Conservation (phyloP, 2,113 vertebrate species). For the Scolopax mira region DNA sequence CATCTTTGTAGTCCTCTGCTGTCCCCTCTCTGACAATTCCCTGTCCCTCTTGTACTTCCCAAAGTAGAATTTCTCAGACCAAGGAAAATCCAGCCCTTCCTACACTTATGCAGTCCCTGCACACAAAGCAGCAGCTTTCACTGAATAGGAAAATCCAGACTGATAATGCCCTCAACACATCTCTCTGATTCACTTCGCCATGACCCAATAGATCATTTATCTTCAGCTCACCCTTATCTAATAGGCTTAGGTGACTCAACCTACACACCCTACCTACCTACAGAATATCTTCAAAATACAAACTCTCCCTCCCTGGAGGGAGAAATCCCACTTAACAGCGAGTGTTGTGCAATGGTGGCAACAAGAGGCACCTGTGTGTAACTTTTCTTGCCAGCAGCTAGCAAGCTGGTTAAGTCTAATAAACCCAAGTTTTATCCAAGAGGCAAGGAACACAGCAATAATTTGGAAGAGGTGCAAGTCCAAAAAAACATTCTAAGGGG, state of each 20-base stretch:
- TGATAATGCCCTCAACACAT: not conserved
- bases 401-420: not conserved
- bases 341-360: not conserved
- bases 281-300: not conserved
- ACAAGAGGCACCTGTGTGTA: not conserved
- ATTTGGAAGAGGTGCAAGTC: not conserved
- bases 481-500: not conserved
- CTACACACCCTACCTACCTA: rapidly evolving
- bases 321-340: not conserved
- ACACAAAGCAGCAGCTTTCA: not conserved
- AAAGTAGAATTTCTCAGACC: not conserved
- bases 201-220: not conserved
- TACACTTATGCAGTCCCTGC: not conserved
- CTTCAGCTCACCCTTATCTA: not conserved
- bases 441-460: not conserved
- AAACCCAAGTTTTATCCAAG: not conserved
- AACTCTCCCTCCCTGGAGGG: not conserved
- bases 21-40: too few species aligned
- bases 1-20: too few species aligned
- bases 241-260: not conserved
- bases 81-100: not conserved
- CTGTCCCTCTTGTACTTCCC: too few species aligned
- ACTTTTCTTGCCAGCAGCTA: not conserved
- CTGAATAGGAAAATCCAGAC: not conserved
- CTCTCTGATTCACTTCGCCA: rapidly evolving